These are phyloP conservation scores for Lacanobia oleracea DNA, from an alignment of 2,888 invertebrate species.

Conservation along the genomic window DNA sequence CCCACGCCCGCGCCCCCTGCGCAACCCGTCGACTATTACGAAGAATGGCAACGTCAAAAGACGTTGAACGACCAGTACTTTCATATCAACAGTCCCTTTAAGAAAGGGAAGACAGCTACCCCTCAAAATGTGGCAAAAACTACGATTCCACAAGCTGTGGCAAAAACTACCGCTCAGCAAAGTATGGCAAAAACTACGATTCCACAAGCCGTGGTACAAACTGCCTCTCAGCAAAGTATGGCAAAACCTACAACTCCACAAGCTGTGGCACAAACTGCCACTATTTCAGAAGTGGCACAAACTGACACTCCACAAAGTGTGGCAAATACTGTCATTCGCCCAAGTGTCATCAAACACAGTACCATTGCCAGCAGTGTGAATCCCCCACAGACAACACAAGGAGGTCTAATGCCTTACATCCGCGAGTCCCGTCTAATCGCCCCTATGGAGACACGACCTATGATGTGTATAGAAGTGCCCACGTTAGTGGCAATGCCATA, in stretches of 20 bases:
- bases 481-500: not conserved
- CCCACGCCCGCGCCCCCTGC: not conserved
- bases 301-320: too few species aligned
- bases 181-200: not conserved
- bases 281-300: not conserved
- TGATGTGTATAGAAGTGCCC: not conserved
- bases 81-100: conserved; percentile 8
- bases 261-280: not conserved
- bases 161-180: not conserved
- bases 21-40: conserved; percentile 6
- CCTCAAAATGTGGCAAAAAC: not conserved
- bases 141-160: not conserved
- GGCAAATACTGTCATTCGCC: not conserved
- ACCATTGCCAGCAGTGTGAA: not conserved
- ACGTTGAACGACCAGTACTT: conserved; percentile 44
- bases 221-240: not conserved
- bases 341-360: not conserved
- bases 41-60: conserved; percentile 51
- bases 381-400: not conserved
- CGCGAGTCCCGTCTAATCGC: conserved; percentile 20
- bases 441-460: not conserved
- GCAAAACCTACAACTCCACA: not conserved
- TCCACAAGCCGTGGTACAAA: not conserved
- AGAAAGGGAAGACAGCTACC: conserved; percentile 6
- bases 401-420: conserved; percentile 37